Conservation (phyloP, 2,113 vertebrate species). For the Tympanuchus pallidicinctus region DNA sequence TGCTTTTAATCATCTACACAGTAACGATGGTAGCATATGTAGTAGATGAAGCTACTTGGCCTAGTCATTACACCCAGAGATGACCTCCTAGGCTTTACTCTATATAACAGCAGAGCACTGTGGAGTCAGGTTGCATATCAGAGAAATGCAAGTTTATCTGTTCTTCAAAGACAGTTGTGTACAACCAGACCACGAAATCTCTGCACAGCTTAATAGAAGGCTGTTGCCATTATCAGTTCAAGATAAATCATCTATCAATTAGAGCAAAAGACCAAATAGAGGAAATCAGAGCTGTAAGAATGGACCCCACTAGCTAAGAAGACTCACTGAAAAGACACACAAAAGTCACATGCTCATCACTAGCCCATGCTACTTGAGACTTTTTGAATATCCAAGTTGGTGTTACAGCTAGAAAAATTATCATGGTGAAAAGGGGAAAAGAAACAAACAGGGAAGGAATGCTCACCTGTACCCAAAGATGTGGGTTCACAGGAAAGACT, state of each 20-base stretch:
- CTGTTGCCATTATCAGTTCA: background rate
- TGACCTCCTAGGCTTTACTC: background rate
- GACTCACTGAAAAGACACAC: background rate
- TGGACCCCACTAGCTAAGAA: background rate
- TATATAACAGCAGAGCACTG: background rate
- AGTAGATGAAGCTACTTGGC: background rate
- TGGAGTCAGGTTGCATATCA: background rate
- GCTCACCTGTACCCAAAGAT: too few species aligned
- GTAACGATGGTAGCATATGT: background rate
- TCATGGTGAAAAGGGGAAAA: too few species aligned
- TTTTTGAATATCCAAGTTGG: background rate
- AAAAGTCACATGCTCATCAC: fast-evolving
- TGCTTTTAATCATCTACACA: background rate
- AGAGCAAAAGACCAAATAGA: background rate
- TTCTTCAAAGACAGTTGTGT: background rate
- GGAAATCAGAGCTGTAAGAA: background rate
- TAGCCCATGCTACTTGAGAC: background rate
- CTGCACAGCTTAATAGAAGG: background rate
- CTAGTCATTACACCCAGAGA: background rate
- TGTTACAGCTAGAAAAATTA: too few species aligned
- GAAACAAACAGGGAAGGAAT: too few species aligned
- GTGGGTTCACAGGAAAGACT: too few species aligned
- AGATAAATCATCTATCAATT: background rate
- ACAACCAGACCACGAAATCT: background rate
- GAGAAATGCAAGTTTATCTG: background rate